Evolutionary conservation across 1,140 invertebrate genomes (phyloP).

Genomic region (Brachionus sp.): DNA sequence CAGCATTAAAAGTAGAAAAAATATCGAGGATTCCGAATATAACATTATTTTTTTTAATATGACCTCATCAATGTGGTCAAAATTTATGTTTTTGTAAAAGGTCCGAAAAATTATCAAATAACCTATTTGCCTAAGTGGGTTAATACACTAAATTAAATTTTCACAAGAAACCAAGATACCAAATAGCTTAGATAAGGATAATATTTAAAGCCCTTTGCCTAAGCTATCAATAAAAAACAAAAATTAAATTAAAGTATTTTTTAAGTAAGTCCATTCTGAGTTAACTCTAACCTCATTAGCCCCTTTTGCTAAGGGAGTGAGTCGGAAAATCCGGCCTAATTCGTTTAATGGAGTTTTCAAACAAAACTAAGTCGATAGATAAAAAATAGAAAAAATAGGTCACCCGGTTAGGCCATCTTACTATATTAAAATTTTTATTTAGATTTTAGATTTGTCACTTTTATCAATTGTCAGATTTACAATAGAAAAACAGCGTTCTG

Average conservation of each 20-base stretch:
- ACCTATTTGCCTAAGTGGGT: background rate
- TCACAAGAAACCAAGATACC: background rate
- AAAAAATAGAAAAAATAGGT: background rate
- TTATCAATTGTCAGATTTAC: too few relatives aligned
- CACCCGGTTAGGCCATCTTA: background rate
- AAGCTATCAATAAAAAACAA: background rate
- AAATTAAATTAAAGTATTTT: background rate
- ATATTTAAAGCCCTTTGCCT: background rate
- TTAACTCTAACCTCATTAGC: background rate
- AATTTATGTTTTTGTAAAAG: background rate
- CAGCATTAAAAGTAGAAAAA: background rate
- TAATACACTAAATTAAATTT: background rate
- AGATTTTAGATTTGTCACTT: too few relatives aligned
- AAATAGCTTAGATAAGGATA: background rate
- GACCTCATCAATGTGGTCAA: background rate
- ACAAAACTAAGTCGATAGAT: too few relatives aligned
- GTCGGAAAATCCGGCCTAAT: background rate
- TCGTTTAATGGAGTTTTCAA: background rate
- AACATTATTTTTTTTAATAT: background rate
- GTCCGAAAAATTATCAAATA: background rate
- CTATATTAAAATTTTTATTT: too few relatives aligned
- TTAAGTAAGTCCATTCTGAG: background rate
- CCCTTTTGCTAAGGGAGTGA: background rate
- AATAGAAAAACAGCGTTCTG: too few relatives aligned
- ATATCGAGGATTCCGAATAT: background rate